Base-by-base conservation (phyloP, 2,888 invertebrate species). In the Prenolepis imparis region DNA sequence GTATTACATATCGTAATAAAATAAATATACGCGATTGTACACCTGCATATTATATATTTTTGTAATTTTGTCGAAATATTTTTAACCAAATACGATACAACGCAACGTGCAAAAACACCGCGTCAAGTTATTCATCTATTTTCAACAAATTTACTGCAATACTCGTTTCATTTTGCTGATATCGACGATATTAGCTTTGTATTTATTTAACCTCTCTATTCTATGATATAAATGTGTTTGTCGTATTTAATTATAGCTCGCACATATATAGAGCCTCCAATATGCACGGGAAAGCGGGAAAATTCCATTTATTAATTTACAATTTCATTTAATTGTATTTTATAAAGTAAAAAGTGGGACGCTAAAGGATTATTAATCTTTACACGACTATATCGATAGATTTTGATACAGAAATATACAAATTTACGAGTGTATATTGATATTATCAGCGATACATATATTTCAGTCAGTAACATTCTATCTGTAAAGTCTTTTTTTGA, bases 71-170 rank as follows among this genome's bases (percentile, higher is more conserved):
- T 12, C n/a, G n/a, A 77, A 66, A 67, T 55, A 41, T 67, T 77
- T 77, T 77, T 55, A 77, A 24, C 28, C 21, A n/a, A 67, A 55
- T 67, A 57, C n/a, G 4, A 41, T n/a, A 15, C 15, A 36, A n/a
- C 1, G n/a, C n/a, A 28, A 28, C 28, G 9, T 36, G 41, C n/a
- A 68, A 44, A 36, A 59, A 18, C 44, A 32, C 5, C 32, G 6
- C 21, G 15, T 11, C 12, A 39, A 32, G 55, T 24, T 67, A 67
- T 63, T 75, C 61, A 57, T 63, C 82, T 68, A 59, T 48, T 68
- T 77, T 72, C 59, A 39, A 77, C 48, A 59, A 70, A 83, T 77
- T 59, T 66, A 61, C 3, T 66, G 41, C 72, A 39, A 82, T 82
- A 72, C 77, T 24, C 64, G 24, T 82, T 75, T 28, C n/a, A 75